These are phyloP conservation scores for Macrosoma leucophasiata DNA, from an alignment of 2,888 invertebrate genomes.

Conservation along the genomic window DNA sequence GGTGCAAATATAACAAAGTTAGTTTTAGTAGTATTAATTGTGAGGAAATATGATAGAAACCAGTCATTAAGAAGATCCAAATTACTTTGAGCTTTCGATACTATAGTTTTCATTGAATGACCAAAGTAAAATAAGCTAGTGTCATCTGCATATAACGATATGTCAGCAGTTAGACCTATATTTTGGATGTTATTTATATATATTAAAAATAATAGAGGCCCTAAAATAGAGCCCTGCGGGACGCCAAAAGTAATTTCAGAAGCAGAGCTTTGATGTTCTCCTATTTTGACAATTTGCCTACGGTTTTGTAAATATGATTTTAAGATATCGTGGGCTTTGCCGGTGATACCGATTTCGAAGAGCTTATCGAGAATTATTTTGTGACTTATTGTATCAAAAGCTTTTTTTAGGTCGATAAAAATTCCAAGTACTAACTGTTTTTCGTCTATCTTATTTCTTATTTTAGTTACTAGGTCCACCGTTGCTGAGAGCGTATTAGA, in stretches of 20 bases:
- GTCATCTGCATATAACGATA: constrained; percentile 21
- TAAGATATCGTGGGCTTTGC: constrained; percentile 2
- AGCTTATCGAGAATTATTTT: no score
- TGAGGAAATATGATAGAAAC: constrained; percentile 18
- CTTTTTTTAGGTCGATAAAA: constrained; percentile 6
- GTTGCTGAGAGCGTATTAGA: constrained; percentile 3
- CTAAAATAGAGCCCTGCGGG: not conserved
- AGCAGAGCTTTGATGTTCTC: not conserved
- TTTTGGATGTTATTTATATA: constrained; percentile 15
- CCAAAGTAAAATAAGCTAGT: constrained; percentile 22
- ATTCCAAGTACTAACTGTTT: constrained; percentile 2
- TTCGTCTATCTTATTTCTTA: constrained; percentile 4
- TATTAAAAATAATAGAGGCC: constrained; percentile 13
- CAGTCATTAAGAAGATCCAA: constrained; percentile 14
- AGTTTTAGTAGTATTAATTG: constrained; percentile 19
- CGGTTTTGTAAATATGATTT: constrained; percentile 7
- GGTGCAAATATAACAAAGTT: constrained; percentile 8
- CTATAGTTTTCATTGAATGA: constrained; percentile 6
- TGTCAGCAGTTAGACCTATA: constrained; percentile 10
- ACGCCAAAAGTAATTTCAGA: not conserved
- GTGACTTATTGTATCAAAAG: constrained; percentile 6
- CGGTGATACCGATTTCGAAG: not conserved
- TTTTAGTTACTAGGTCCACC: constrained; percentile 4
- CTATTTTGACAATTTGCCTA: constrained; percentile 3
- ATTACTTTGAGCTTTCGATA: constrained; percentile 13